These are phyloP conservation scores for Gymnosoma rotundatum DNA, from an alignment of 2,888 invertebrate genomes.

Conservation along the genomic window DNA sequence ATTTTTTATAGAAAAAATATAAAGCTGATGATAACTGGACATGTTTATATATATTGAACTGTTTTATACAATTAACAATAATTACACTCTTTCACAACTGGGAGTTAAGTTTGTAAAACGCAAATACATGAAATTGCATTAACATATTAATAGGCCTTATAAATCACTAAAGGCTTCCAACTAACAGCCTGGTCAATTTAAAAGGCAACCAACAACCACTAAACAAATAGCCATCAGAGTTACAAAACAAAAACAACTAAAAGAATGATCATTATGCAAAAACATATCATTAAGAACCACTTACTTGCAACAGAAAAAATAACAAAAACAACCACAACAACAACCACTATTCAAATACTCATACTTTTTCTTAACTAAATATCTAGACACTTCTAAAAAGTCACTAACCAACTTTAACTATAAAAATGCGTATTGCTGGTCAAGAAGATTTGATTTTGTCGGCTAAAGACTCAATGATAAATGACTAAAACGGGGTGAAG, in stretches of 20 bases:
- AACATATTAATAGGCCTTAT: slow-evolving; percentile 66
- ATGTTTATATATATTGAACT: slow-evolving; percentile 57
- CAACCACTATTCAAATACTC: too few relatives aligned
- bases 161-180: slow-evolving; percentile 50
- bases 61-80: slow-evolving; percentile 67
- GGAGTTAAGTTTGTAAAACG: slow-evolving; percentile 54
- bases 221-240: slow-evolving; percentile 9
- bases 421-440: slow-evolving; percentile 49
- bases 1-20: too few relatives aligned
- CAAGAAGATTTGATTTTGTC: slow-evolving; percentile 36
- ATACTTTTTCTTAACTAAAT: slow-evolving; percentile 14
- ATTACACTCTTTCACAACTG: slow-evolving; percentile 61
- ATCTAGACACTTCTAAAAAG: slow-evolving; percentile 48
- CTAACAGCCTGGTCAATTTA: slow-evolving; percentile 41
- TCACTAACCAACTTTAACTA: slow-evolving; percentile 44
- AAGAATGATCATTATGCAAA: slow-evolving; percentile 75
- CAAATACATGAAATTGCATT: slow-evolving; percentile 65
- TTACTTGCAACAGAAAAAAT: slow-evolving; percentile 51
- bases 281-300: slow-evolving; percentile 80
- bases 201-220: slow-evolving; percentile 5
- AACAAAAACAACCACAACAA: neutral
- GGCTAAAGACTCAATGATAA: slow-evolving; percentile 31
- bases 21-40: slow-evolving; percentile 47
- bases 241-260: neutral
- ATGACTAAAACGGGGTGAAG: neutral